Evolutionary conservation across 2,888 invertebrate genomes (phyloP).

Genomic region (Maniola hyperantus): DNA sequence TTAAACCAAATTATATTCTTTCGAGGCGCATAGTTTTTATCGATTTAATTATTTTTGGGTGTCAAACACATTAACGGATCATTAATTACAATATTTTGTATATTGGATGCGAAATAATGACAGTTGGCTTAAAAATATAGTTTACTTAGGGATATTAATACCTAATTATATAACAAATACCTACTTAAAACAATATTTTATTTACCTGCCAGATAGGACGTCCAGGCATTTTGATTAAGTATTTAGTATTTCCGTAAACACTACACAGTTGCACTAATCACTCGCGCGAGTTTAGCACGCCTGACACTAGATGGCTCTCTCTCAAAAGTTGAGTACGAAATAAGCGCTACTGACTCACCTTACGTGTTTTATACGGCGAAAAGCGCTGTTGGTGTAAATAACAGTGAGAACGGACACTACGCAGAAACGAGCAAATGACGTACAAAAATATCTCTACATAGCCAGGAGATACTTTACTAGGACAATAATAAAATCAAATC

Average conservation of each 20-base stretch:
- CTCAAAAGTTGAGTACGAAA: constrained; percentile 77
- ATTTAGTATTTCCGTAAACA: constrained; percentile 53
- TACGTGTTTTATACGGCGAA: constrained; percentile 79
- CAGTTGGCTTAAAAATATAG: too few relatives aligned
- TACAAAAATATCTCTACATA: constrained; percentile 76
- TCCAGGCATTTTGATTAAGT: constrained; percentile 86
- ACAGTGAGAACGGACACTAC: constrained; percentile 72
- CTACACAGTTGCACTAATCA: constrained; percentile 59
- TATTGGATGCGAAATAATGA: too few relatives aligned
- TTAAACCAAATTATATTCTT: too few relatives aligned
- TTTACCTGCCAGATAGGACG: constrained; percentile 89
- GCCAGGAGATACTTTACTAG: constrained; percentile 51
- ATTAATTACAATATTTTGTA: too few relatives aligned
- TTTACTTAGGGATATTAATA: too few relatives aligned
- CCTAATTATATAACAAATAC: not conserved
- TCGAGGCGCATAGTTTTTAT: too few relatives aligned
- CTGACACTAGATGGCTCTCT: constrained; percentile 79
- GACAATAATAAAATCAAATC: constrained; percentile 37
- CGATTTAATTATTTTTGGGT: too few relatives aligned
- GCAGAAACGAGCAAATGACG: constrained; percentile 67
- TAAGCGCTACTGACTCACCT: constrained; percentile 75
- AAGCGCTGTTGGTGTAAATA: constrained; percentile 69
- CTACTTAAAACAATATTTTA: not conserved
- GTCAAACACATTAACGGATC: too few relatives aligned
- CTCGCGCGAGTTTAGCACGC: constrained; percentile 60